These are phyloP conservation scores for Panagrolaimus sp. DNA, from an alignment of 1,140 invertebrate species.

Conservation along the genomic window DNA sequence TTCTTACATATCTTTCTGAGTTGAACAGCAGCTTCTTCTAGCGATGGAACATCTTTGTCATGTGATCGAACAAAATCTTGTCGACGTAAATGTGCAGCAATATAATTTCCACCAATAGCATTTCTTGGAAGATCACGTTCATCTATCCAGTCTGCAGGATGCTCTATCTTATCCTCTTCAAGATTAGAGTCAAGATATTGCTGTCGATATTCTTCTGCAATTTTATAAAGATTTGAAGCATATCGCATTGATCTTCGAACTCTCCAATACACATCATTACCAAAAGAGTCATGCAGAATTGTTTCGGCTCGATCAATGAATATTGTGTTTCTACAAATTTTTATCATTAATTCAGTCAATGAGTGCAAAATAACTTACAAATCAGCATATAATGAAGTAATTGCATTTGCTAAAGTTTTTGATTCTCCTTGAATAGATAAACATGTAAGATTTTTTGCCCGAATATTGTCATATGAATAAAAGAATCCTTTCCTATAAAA, in stretches of 20 bases:
- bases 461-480: slow-evolving; percentile 67
- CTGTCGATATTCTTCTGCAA: slow-evolving; percentile 70
- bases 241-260: slow-evolving; percentile 81
- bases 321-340: slow-evolving; percentile 63
- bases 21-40: slow-evolving; percentile 65
- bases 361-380: slow-evolving; percentile 21
- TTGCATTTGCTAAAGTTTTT: slow-evolving; percentile 63
- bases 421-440: slow-evolving; percentile 77
- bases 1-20: slow-evolving; percentile 63
- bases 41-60: slow-evolving; percentile 68
- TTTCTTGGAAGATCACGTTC: slow-evolving; percentile 61
- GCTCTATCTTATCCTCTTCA: slow-evolving; percentile 62
- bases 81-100: slow-evolving; percentile 75
- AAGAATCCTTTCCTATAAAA: slow-evolving; percentile 63
- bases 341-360: neutral
- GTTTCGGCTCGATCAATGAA: slow-evolving; percentile 82
- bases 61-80: slow-evolving; percentile 73
- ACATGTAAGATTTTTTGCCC: slow-evolving; percentile 68
- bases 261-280: slow-evolving; percentile 74
- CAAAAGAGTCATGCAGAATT: slow-evolving; percentile 78
- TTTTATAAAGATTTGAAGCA: slow-evolving; percentile 66
- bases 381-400: slow-evolving; percentile 25
- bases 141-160: slow-evolving; percentile 68
- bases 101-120: slow-evolving; percentile 70
- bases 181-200: neutral